Evolutionary conservation across 2,797 vertebrate genomes (phyloP).

Genomic region (Toxotes lorentzi): DNA sequence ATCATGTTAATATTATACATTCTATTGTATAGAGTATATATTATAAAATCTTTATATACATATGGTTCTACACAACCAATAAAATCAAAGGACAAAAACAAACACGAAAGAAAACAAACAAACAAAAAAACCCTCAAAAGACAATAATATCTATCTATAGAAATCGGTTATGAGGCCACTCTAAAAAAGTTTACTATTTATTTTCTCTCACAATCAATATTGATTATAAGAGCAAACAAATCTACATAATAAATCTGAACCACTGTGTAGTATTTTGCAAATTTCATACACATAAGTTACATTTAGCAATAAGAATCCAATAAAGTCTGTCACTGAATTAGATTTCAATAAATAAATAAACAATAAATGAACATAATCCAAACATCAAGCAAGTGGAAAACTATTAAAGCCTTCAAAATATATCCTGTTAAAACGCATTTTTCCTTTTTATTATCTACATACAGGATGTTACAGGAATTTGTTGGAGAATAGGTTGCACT

Average conservation of each 20-base stretch:
- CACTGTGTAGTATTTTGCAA: not conserved
- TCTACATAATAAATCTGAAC: not conserved
- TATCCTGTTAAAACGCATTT: not conserved
- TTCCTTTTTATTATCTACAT: not conserved
- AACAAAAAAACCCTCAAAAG: too few species aligned
- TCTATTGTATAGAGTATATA: not conserved
- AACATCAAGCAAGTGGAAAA: not conserved
- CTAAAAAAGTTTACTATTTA: not conserved
- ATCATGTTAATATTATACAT: not conserved
- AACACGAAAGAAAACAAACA: not conserved
- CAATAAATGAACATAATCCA: too few species aligned
- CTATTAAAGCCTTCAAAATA: not conserved
- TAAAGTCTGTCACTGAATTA: not conserved
- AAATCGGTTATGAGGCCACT: not conserved
- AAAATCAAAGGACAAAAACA: not conserved
- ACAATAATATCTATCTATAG: not conserved
- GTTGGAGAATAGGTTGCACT: not conserved
- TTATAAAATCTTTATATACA: not conserved
- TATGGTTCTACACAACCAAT: not conserved
- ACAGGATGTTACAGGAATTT: not conserved
- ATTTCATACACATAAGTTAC: not conserved
- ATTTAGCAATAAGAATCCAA: not conserved
- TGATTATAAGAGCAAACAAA: too few species aligned
- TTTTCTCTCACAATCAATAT: too few species aligned
- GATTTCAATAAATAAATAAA: not conserved